phyloP scores from a whole-genome alignment of 2,113 vertebrate genomes.

The Trogon surrucura region DNA sequence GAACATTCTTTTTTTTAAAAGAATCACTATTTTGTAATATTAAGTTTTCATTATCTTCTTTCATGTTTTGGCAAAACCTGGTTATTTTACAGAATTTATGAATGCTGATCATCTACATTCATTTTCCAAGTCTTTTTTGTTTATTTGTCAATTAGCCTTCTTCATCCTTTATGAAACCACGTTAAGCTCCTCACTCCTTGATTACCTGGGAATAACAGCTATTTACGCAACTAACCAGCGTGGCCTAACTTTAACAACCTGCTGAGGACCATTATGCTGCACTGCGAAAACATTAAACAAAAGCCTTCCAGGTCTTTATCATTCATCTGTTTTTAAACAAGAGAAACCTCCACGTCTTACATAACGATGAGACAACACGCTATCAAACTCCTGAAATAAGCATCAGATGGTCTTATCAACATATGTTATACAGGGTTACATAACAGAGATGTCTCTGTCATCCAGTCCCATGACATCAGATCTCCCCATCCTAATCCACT shows the following conservation, averaged over 20 bases:
- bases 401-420: slow-evolving; percentile 24
- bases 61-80: neutral
- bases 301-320: slow-evolving; percentile 35
- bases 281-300: slow-evolving; percentile 32
- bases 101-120: neutral
- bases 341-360: slow-evolving; percentile 1
- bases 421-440: neutral
- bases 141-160: slow-evolving; percentile 18
- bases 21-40: neutral
- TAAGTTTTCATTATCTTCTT: neutral
- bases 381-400: slow-evolving; percentile 6
- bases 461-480: slow-evolving; percentile 17
- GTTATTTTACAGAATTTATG: neutral
- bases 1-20: neutral
- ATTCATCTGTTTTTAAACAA: slow-evolving; percentile 12
- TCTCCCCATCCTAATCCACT: slow-evolving; percentile 21
- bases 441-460: neutral
- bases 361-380: neutral
- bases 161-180: neutral
- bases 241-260: neutral
- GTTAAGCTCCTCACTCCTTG: neutral
- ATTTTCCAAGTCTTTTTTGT: neutral
- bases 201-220: slow-evolving; percentile 11
- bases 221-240: slow-evolving; percentile 7
- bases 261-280: neutral